Evolutionary conservation across 2,888 invertebrate species (phyloP).

Genomic region (Nymphalis c-album): DNA sequence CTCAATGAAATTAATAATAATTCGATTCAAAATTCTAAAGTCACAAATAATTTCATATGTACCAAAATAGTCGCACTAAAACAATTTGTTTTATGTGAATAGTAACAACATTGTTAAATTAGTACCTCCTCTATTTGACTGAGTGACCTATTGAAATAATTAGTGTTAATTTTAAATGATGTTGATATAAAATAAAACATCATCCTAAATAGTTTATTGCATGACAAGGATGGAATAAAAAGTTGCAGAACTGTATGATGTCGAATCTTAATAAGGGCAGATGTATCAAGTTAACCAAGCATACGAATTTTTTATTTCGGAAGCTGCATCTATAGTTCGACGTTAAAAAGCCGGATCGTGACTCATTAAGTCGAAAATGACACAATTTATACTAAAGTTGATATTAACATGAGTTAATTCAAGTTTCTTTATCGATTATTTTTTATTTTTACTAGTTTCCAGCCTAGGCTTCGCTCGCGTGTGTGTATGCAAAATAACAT

Average conservation of each 20-base stretch:
- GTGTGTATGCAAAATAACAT: too few relatives aligned
- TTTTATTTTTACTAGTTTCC: too few relatives aligned
- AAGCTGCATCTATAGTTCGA: neutral
- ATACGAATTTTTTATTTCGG: neutral
- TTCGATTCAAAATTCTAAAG: neutral
- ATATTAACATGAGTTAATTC: too few relatives aligned
- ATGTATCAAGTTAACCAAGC: too few relatives aligned
- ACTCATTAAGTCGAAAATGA: neutral
- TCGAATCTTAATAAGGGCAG: too few relatives aligned
- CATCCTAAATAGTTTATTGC: neutral
- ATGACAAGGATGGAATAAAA: too few relatives aligned
- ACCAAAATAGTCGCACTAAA: neutral
- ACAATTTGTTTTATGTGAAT: neutral
- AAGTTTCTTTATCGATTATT: too few relatives aligned
- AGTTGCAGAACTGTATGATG: too few relatives aligned
- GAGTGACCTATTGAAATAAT: constrained; percentile 9
- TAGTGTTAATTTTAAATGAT: neutral
- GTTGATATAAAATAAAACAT: neutral
- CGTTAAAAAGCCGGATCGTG: neutral
- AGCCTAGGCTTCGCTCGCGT: too few relatives aligned
- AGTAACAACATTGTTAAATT: constrained; percentile 16
- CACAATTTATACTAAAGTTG: too few relatives aligned
- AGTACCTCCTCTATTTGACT: constrained; percentile 13
- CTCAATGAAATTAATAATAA: too few relatives aligned
- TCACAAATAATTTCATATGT: neutral